These are phyloP conservation scores for Lepus timidus DNA, from an alignment of 2,113 vertebrate species.

Conservation along the genomic window DNA sequence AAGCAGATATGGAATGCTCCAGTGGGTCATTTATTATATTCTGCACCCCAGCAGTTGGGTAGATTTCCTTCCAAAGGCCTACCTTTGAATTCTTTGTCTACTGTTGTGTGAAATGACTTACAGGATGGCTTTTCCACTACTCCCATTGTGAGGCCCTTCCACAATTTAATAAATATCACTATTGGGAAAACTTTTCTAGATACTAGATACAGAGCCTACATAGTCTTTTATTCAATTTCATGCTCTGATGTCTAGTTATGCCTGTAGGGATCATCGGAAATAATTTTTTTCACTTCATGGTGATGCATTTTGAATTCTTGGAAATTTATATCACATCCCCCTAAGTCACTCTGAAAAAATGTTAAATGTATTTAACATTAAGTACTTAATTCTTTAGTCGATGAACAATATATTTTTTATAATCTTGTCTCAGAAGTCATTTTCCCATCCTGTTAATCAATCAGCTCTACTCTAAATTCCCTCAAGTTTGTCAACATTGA, in stretches of 20 bases:
- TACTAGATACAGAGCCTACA: conserved; percentile 23
- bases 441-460: conserved; percentile 40
- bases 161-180: conserved; percentile 60
- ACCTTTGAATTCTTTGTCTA: conserved; percentile 67
- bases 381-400: conserved; percentile 49
- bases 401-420: conserved; percentile 28
- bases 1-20: neutral
- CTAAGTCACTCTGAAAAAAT: conserved; percentile 39
- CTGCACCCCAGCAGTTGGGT: neutral
- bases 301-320: conserved; percentile 53
- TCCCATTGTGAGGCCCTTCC: conserved; percentile 48
- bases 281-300: conserved; percentile 45
- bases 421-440: conserved; percentile 38
- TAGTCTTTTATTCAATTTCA: conserved; percentile 71
- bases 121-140: conserved; percentile 27
- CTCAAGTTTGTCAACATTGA: conserved; percentile 27
- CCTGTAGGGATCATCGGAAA: conserved; percentile 18
- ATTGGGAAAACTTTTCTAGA: conserved; percentile 48
- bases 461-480: conserved; percentile 14
- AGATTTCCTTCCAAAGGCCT: conserved; percentile 58
- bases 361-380: neutral
- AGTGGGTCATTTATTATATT: neutral
- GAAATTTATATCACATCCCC: neutral
- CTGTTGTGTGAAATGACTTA: conserved; percentile 78
- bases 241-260: conserved; percentile 44